Conservation (phyloP, 2,113 vertebrate genomes). For the Hippotragus niger region DNA sequence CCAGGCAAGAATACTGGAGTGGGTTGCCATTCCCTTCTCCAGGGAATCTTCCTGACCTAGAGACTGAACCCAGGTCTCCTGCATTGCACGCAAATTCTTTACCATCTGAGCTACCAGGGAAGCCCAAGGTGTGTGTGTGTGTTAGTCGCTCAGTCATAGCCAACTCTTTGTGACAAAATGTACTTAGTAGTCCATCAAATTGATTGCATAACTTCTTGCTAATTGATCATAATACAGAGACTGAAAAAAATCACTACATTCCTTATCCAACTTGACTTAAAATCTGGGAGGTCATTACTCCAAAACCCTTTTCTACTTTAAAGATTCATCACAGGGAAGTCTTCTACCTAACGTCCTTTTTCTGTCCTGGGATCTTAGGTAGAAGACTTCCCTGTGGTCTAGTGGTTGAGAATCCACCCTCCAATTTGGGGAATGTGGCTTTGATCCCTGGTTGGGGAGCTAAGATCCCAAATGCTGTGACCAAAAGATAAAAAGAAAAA, state of each 20-base stretch:
- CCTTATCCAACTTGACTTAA: not conserved
- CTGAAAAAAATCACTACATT: not conserved
- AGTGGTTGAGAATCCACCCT: no score
- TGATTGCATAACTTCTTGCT: not conserved
- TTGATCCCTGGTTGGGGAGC: no score
- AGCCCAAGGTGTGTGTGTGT: not conserved
- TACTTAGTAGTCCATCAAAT: not conserved
- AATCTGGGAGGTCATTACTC: not conserved
- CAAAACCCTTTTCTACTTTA: not conserved
- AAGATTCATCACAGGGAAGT: not conserved
- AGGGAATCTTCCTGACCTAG: not conserved
- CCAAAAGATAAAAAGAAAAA: no score
- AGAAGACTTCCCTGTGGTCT: no score
- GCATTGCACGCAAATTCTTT: not conserved
- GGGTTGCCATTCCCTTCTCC: not conserved
- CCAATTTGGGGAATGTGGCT: no score
- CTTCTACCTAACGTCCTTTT: no score
- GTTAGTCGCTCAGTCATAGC: not conserved
- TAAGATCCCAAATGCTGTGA: no score
- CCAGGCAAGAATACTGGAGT: not conserved
- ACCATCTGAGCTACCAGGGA: not conserved
- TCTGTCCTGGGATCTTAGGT: no score
- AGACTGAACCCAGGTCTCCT: not conserved
- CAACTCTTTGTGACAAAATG: not conserved
- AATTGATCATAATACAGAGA: not conserved